Conservation (phyloP, 2,113 vertebrate species). For the Muntiacus reevesi region DNA sequence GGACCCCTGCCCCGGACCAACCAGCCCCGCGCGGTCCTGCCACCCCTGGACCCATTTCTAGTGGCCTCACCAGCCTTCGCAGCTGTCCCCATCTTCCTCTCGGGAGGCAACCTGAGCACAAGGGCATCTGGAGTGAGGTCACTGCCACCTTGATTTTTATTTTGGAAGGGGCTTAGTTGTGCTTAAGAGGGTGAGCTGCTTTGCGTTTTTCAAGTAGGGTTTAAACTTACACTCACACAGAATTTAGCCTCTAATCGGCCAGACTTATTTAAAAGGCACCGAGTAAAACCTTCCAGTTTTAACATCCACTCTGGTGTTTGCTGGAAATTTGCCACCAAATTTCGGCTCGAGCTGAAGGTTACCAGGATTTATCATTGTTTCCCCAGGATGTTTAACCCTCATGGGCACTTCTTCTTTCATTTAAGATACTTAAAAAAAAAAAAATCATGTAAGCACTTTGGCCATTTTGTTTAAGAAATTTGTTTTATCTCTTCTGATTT, state of each 20-base stretch:
- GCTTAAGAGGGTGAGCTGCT: background rate
- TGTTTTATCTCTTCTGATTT: slow-evolving; percentile 14
- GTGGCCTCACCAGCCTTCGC: background rate
- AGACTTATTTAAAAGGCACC: slow-evolving; percentile 30
- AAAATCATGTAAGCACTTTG: slow-evolving; percentile 32
- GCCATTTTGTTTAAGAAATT: slow-evolving; percentile 56
- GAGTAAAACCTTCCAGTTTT: slow-evolving; percentile 46
- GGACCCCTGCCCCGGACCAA: background rate
- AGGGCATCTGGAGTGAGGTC: background rate
- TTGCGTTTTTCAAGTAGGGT: background rate
- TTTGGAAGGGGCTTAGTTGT: background rate
- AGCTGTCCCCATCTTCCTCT: background rate
- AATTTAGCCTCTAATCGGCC: slow-evolving; percentile 42
- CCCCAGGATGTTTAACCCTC: slow-evolving; percentile 59
- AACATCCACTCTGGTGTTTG: slow-evolving; percentile 52
- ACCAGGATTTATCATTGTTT: slow-evolving; percentile 66
- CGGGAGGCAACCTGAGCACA: background rate
- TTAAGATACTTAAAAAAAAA: slow-evolving; percentile 35
- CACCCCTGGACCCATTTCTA: background rate
- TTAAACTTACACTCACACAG: slow-evolving; percentile 62
- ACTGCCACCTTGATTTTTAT: background rate
- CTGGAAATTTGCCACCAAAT: slow-evolving; percentile 68
- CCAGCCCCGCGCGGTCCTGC: background rate
- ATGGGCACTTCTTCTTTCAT: slow-evolving; percentile 45
- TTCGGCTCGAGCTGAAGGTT: slow-evolving; percentile 70